phyloP scores from a whole-genome alignment of 2,888 invertebrate species.

The Mythimna pallens region DNA sequence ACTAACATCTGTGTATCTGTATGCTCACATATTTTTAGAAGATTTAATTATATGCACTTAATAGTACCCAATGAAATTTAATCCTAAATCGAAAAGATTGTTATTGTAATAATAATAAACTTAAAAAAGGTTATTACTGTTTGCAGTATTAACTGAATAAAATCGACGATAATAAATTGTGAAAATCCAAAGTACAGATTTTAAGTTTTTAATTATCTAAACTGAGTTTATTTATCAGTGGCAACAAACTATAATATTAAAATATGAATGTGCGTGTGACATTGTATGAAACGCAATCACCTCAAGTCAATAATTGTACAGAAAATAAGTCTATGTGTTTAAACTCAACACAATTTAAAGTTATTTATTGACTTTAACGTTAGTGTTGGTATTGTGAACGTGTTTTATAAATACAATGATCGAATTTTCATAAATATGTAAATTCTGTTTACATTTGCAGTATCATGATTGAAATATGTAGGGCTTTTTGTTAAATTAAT shows the following conservation, averaged over 20 bases:
- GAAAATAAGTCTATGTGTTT: constrained; percentile 15
- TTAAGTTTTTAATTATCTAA: neutral
- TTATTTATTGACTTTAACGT: constrained; percentile 29
- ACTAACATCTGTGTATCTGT: too few species aligned
- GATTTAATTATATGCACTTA: too few species aligned
- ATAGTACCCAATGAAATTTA: too few species aligned
- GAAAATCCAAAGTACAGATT: neutral
- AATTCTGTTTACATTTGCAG: constrained; percentile 72
- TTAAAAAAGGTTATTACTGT: neutral
- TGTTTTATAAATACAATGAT: constrained; percentile 55
- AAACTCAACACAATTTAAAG: constrained; percentile 14
- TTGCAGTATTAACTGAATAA: neutral
- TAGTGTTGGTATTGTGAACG: constrained; percentile 34
- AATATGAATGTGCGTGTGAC: constrained; percentile 3
- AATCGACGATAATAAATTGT: too few species aligned
- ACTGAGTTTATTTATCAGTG: neutral
- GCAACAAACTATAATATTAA: neutral
- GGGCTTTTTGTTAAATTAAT: constrained; percentile 64
- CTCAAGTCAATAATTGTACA: constrained; percentile 5
- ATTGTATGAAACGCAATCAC: constrained; percentile 1
- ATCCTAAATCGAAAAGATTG: too few species aligned
- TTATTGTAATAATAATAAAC: too few species aligned
- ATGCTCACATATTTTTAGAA: too few species aligned
- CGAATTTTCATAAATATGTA: constrained; percentile 73
- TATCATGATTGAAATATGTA: constrained; percentile 72